Evolutionary conservation across 2,797 vertebrate species (phyloP).

Genomic region (Morus bassanus): DNA sequence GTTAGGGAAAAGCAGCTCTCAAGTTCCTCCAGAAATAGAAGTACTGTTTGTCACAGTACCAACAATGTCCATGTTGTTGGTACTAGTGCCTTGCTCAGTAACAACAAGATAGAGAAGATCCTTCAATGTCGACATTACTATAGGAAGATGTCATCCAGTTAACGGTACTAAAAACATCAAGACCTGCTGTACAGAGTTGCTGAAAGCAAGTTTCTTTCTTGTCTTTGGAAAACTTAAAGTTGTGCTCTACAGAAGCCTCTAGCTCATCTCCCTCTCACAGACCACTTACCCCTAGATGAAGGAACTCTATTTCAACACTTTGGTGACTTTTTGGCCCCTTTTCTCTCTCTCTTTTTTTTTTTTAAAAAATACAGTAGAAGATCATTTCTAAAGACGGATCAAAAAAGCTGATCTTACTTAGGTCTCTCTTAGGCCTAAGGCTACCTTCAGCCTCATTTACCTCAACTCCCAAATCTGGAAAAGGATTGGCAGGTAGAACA

Average conservation of each 20-base stretch:
- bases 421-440: not conserved
- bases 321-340: not conserved
- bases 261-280: not conserved
- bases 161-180: not conserved
- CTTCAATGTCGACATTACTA: not conserved
- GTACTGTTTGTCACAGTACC: not conserved
- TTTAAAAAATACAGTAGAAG: not conserved
- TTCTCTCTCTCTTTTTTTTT: not conserved
- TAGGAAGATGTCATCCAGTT: not conserved
- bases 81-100: not conserved
- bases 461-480: not conserved
- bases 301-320: not conserved
- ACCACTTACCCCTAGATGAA: not conserved
- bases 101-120: not conserved
- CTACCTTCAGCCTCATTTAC: constrained; percentile 9
- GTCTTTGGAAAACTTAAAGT: not conserved
- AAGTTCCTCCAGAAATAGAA: constrained; percentile 38
- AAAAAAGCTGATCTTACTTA: not conserved
- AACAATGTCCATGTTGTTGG: not conserved
- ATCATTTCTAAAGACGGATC: not conserved
- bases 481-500: constrained; percentile 17
- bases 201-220: not conserved
- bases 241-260: not conserved
- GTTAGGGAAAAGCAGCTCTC: constrained; percentile 18
- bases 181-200: not conserved